Base-by-base conservation (phyloP, 2,113 vertebrate genomes). In the Oreocharis arfaki region DNA sequence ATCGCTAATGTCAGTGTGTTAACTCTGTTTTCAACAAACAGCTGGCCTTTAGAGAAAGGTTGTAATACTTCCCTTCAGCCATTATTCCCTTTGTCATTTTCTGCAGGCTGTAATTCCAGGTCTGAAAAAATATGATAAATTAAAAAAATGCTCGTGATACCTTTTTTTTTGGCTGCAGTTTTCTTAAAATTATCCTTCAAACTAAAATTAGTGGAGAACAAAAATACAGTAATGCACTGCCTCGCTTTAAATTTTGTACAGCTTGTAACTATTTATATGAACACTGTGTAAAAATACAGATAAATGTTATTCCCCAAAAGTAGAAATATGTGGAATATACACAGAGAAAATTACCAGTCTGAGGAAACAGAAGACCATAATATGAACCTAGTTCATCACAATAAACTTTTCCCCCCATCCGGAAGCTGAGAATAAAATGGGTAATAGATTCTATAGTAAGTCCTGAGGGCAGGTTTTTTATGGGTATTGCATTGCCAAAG, bases 401-500 rank as follows among this genome's bases (percentile, higher is more conserved):
- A 86, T 93, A 91, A 96, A 94, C 78, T 80, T 91, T 74, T 59
- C 9, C 52, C 82, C 59, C 91, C 20, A 28, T 83, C 78, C 73
- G 27, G 71, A 80, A 93, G 39, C 94, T 71, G 69, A 69, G 71
- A 96, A 93, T 88, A 65, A 96, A 96, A 88, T 96, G 71, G 71
- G 80, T 97, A 96, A 89, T 96, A 90, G 81, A 84, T 95, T 90
- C 89, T 83, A 15, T 9, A 92, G 80, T 85, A 95, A 85, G 74
- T 92, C 95, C 89, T 86, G 61, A 88, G 90, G 87, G 90, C 89
- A 78, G 64, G 30, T 65, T 96, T 96, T 96, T 96, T 93, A 96
- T 91, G 70, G 64, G 50, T 73, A 89, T 65, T 94, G 67, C 53
- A 70, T 74, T 93, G 79, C 71, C 84, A 95, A 87, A 91, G 78